phyloP scores from a whole-genome alignment of 2,888 invertebrate species.

The Malthinus seriepunctatus region DNA sequence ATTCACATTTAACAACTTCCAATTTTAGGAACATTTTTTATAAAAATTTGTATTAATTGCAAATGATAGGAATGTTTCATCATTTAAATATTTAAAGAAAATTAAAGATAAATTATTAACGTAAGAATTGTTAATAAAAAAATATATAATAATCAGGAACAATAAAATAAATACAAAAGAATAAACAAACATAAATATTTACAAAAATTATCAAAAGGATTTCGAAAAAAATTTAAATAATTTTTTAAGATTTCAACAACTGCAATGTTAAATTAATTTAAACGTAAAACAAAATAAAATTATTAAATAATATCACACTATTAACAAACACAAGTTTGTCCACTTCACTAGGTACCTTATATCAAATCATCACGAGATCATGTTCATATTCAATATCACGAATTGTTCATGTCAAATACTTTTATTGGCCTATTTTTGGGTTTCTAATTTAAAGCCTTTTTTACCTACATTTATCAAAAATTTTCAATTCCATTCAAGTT shows the following conservation, averaged over 20 bases:
- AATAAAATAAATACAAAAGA: constrained; percentile 53
- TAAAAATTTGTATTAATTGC: constrained; percentile 14
- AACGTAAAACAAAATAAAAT: constrained; percentile 51
- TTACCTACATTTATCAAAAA: too few species aligned
- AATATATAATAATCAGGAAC: constrained; percentile 45
- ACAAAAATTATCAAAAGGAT: constrained; percentile 40
- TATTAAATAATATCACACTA: constrained; percentile 58
- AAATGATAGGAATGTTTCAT: constrained; percentile 24
- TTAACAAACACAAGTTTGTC: constrained; percentile 49
- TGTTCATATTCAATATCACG: constrained; percentile 36
- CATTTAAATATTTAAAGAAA: constrained; percentile 9
- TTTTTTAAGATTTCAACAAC: constrained; percentile 50
- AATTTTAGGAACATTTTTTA: constrained; percentile 25
- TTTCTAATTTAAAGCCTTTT: constrained; percentile 8
- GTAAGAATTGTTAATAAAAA: constrained; percentile 2
- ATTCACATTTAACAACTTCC: not conserved
- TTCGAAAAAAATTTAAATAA: constrained; percentile 34
- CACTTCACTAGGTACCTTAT: constrained; percentile 47
- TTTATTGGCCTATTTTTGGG: constrained; percentile 8
- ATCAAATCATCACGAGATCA: constrained; percentile 53
- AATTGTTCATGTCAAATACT: constrained; percentile 17
- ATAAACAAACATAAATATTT: constrained; percentile 48
- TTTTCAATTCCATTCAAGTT: not conserved
- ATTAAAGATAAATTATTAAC: constrained; percentile 14
- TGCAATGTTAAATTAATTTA: constrained; percentile 40